Evolutionary conservation across 2,888 invertebrate species (phyloP), one percentile per base, ranked within the genome.

Genomic region (Hofmannophila pseudospretella): DNA sequence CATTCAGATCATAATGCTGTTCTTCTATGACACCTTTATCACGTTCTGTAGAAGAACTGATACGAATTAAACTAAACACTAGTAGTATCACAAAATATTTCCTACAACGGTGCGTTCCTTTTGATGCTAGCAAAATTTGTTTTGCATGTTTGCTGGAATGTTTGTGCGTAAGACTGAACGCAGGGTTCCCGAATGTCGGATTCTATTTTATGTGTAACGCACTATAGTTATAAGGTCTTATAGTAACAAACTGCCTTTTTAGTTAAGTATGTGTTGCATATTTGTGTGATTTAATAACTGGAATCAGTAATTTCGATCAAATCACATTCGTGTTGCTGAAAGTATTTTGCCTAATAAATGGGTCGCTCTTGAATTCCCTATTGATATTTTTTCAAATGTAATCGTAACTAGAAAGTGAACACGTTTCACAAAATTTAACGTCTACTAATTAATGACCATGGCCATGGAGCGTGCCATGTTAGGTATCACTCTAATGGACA

Each of bases 191-290:
- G 51, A 57, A 55, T 59, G 58, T 54, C 49, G 47, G 40, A 54
- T 57, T 51, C 54, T 38, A 51, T 50, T 51, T 49, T 51, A 49
- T 43, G 46, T 58, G 55, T 53, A 49, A 42, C 45, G 49, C 53
- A 58, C 56, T 45, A 39, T 67, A 67, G 57, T 32, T 14, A 44
- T 71, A 74, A 68, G 66, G 45, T 63, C 13, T 60, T 56, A 55
- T 55, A 53, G 40, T 58, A 61, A 58, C 53, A 54, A 63, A 51
- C 67, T 67, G 64, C 64, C 61, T 67, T 64, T 23, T 66, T 64
- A 58, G 49, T 62, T 69, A 52, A 50, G 49, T 45, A 26, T 64
- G 52, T 66, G 57, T 73, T 65, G 59, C 57, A 46, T 70, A 66
- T 73, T 69, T 65, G 66, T 48, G 5, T 34, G 16, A 26, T 34